Conservation (phyloP, 2,113 vertebrate species). For the Cyanocitta stelleri region DNA sequence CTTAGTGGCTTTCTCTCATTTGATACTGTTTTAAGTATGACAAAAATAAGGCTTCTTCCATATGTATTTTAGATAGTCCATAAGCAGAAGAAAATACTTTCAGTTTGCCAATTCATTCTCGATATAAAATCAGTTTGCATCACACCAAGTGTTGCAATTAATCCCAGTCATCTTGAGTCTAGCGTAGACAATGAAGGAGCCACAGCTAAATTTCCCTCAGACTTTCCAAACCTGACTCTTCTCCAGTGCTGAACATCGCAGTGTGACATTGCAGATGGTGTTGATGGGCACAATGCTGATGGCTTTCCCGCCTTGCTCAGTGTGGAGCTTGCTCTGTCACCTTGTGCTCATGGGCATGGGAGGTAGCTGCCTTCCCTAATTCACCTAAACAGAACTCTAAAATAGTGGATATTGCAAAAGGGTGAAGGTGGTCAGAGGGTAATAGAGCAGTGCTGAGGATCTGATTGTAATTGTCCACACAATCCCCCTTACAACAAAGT, state of each 20-base stretch:
- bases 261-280: neutral
- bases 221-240: neutral
- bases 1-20: neutral
- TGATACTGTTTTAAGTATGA: neutral
- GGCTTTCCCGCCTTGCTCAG: neutral
- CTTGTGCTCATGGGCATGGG: fast-evolving
- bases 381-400: neutral
- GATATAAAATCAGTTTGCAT: neutral
- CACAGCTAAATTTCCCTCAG: neutral
- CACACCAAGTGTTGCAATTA: neutral
- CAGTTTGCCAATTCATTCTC: neutral
- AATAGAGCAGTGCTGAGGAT: neutral
- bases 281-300: neutral
- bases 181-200: neutral
- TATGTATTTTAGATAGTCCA: neutral
- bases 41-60: neutral
- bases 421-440: neutral
- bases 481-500: neutral
- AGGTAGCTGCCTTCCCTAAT: neutral
- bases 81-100: neutral
- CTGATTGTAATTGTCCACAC: neutral
- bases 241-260: neutral
- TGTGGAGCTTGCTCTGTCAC: neutral
- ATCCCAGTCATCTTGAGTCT: neutral
- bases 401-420: neutral